phyloP scores from a whole-genome alignment of 2,113 vertebrate species.

The Paradoxurus hermaphroditus region DNA sequence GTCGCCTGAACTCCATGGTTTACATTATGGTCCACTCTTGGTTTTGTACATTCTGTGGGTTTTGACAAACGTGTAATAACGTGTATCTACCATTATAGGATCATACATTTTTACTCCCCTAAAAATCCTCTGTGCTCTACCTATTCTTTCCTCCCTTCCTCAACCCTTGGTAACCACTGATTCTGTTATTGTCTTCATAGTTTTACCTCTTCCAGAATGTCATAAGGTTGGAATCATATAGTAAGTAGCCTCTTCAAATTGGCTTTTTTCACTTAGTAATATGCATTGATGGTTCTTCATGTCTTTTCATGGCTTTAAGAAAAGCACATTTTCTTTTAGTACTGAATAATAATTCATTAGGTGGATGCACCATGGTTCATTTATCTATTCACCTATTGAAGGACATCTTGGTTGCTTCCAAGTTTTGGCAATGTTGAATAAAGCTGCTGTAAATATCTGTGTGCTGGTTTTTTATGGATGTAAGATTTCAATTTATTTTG shows the following conservation, averaged over 20 bases:
- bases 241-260: too few species aligned
- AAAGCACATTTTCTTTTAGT: not conserved
- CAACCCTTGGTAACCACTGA: not conserved
- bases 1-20: not conserved
- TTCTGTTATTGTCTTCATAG: not conserved
- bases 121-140: not conserved
- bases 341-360: not conserved
- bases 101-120: not conserved
- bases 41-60: not conserved
- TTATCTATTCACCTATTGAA: not conserved
- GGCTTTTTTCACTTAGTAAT: too few species aligned
- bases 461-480: not conserved
- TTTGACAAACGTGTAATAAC: not conserved
- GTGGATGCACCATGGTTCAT: not conserved
- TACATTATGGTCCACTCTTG: not conserved
- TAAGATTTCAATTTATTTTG: not conserved
- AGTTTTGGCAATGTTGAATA: not conserved
- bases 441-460: not conserved
- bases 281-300: not conserved
- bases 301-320: not conserved
- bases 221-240: too few species aligned
- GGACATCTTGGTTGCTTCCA: not conserved
- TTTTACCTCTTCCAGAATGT: too few species aligned
- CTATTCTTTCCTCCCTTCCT: not conserved
- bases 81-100: not conserved